phyloP scores from a whole-genome alignment of 2,113 vertebrate genomes.

The Pyrgilauda ruficollis region DNA sequence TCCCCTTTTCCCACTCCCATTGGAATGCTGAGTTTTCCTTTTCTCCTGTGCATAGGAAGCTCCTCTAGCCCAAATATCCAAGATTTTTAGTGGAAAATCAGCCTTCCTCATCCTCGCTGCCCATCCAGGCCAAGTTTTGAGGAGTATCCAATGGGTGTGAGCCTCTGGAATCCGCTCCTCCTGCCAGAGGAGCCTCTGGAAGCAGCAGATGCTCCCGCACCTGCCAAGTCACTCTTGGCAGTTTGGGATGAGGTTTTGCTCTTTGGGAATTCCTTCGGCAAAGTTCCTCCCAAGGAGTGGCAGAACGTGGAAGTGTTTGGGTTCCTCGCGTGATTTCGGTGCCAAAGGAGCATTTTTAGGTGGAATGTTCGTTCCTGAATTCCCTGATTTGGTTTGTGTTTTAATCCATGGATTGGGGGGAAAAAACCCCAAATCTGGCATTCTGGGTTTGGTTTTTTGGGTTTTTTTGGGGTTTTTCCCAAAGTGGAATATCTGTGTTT shows the following conservation, averaged over 20 bases:
- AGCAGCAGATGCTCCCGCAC: not conserved
- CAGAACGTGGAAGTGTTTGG: rapidly evolving
- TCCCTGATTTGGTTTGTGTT: rapidly evolving
- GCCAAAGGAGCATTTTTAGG: rapidly evolving
- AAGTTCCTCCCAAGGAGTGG: not conserved
- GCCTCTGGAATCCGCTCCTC: not conserved
- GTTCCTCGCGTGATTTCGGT: rapidly evolving
- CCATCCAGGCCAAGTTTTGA: not conserved
- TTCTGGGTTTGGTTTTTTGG: not conserved
- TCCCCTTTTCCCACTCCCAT: rapidly evolving
- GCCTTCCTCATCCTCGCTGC: not conserved
- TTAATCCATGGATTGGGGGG: rapidly evolving
- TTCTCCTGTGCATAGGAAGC: rapidly evolving
- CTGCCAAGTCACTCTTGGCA: slow-evolving; percentile 9
- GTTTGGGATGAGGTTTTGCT: not conserved
- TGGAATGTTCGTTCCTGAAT: rapidly evolving
- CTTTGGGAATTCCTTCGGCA: not conserved
- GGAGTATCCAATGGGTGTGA: not conserved
- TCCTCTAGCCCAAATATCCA: rapidly evolving
- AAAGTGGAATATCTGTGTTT: no score
- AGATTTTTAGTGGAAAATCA: rapidly evolving
- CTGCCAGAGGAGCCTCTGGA: not conserved
- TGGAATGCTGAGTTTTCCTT: rapidly evolving
- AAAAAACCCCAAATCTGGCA: rapidly evolving
- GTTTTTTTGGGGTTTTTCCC: no score